These are phyloP conservation scores for Lanius collurio DNA, from an alignment of 2,113 vertebrate genomes.

Conservation along the genomic window DNA sequence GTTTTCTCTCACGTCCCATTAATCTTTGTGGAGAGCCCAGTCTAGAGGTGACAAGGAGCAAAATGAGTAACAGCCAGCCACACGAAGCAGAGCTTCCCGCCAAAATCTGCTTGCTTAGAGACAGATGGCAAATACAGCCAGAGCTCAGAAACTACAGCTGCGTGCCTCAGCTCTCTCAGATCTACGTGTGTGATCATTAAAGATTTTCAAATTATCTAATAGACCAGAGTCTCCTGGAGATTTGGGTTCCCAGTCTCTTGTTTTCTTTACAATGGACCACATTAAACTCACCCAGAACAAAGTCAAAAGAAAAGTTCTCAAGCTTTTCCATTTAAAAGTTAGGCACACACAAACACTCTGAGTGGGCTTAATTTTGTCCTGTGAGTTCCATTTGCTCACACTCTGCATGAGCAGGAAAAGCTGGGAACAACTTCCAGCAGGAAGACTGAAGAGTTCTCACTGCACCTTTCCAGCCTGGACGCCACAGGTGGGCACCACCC, in stretches of 20 bases:
- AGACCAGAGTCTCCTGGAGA: constrained; percentile 55
- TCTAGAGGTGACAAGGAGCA: constrained; percentile 11
- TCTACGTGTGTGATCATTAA: constrained; percentile 74
- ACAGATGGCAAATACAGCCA: constrained; percentile 74
- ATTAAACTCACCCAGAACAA: constrained; percentile 16
- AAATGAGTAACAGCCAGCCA: constrained; percentile 38
- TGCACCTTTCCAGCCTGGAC: not conserved
- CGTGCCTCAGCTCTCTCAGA: constrained; percentile 62
- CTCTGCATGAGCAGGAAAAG: not conserved
- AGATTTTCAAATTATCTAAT: constrained; percentile 64
- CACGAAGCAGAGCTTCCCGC: constrained; percentile 39
- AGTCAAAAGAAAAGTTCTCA: constrained; percentile 31
- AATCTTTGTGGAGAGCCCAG: constrained; percentile 42
- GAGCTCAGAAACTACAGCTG: constrained; percentile 66
- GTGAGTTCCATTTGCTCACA: not conserved
- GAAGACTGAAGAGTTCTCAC: not conserved
- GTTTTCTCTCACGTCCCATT: constrained; percentile 44
- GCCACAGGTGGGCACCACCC: not conserved
- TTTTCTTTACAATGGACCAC: constrained; percentile 45
- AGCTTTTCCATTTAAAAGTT: not conserved
- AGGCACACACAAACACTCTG: not conserved
- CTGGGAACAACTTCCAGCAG: not conserved
- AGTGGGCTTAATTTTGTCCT: not conserved
- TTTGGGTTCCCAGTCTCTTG: constrained; percentile 28
- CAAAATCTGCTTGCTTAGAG: constrained; percentile 67